phyloP scores from a whole-genome alignment of 2,888 invertebrate genomes.

The Platycheirus albimanus region DNA sequence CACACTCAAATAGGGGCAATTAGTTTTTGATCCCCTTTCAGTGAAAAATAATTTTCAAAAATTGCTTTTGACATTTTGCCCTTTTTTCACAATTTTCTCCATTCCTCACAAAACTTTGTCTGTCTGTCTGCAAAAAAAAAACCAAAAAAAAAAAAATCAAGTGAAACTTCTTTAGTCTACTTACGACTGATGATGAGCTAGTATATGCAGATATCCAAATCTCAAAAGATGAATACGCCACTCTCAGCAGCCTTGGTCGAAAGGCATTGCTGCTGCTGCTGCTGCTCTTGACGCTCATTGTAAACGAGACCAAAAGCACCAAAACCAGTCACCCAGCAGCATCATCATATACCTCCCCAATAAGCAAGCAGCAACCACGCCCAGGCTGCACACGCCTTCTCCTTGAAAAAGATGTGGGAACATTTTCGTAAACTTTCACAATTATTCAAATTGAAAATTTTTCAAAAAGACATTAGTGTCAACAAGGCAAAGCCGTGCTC shows the following conservation, averaged over 20 bases:
- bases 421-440: slow-evolving; percentile 74
- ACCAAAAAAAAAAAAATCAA: slow-evolving; percentile 1
- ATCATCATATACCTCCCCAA: too few species aligned
- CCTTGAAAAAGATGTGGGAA: slow-evolving; percentile 53
- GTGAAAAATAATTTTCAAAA: slow-evolving; percentile 43
- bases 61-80: slow-evolving; percentile 46
- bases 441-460: slow-evolving; percentile 75
- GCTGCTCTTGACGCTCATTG: slow-evolving; percentile 69
- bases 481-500: slow-evolving; percentile 72
- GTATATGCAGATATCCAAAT: slow-evolving; percentile 62
- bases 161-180: slow-evolving; percentile 45
- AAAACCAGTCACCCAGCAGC: background rate
- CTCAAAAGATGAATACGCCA: slow-evolving; percentile 61
- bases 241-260: slow-evolving; percentile 54
- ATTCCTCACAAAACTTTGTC: slow-evolving; percentile 40
- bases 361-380: background rate
- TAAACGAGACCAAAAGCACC: slow-evolving; percentile 57
- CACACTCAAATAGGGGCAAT: background rate
- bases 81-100: slow-evolving; percentile 2
- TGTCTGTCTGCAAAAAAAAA: slow-evolving; percentile 23
- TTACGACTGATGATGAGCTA: slow-evolving; percentile 62
- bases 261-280: slow-evolving; percentile 50
- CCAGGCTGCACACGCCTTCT: slow-evolving; percentile 10
- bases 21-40: slow-evolving; percentile 37
- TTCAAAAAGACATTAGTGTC: slow-evolving; percentile 75